A percentile compares a stretch with the other conserved stretches of the same genome.
These are phyloP conservation scores for Deilephila porcellus DNA, from an alignment of 2,888 invertebrate species.

Conservation along the genomic window DNA sequence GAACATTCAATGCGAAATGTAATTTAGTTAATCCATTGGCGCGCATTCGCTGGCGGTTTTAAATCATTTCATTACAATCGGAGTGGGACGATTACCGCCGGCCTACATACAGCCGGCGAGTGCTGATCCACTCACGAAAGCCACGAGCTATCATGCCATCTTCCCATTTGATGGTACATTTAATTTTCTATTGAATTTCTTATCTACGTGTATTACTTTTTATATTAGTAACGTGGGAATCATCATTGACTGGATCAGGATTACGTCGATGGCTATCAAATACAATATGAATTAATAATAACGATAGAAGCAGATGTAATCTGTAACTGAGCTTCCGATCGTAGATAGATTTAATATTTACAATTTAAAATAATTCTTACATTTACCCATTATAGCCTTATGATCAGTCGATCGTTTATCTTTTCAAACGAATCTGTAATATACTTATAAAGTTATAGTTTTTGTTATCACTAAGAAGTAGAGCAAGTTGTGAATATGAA, in stretches of 20 bases:
- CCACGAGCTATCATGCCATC: slow-evolving; percentile 39
- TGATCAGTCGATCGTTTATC: not conserved
- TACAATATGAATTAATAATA: slow-evolving; percentile 78
- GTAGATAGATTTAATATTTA: slow-evolving; percentile 31
- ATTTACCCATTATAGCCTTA: slow-evolving; percentile 10
- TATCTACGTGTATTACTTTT: slow-evolving; percentile 70
- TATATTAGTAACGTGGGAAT: slow-evolving; percentile 79
- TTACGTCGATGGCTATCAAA: slow-evolving; percentile 75
- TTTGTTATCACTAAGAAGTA: not conserved
- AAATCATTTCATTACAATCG: slow-evolving; percentile 24
- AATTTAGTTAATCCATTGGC: slow-evolving; percentile 23
- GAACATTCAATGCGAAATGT: slow-evolving; percentile 25
- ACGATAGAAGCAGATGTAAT: slow-evolving; percentile 71
- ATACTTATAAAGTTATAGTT: not conserved
- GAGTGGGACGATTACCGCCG: slow-evolving; percentile 21
- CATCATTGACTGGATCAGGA: slow-evolving; percentile 69
- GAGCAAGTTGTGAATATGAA: not conserved
- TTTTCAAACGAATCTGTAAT: not conserved
- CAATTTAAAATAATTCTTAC: slow-evolving; percentile 4
- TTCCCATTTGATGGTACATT: slow-evolving; percentile 67
- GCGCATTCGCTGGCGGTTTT: slow-evolving; percentile 11
- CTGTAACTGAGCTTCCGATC: slow-evolving; percentile 59
- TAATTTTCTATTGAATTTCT: slow-evolving; percentile 77
- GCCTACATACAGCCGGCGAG: slow-evolving; percentile 19
- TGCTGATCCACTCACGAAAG: slow-evolving; percentile 31